Conservation (phyloP, 2,888 invertebrate genomes). For the Drosophila helvetica region DNA sequence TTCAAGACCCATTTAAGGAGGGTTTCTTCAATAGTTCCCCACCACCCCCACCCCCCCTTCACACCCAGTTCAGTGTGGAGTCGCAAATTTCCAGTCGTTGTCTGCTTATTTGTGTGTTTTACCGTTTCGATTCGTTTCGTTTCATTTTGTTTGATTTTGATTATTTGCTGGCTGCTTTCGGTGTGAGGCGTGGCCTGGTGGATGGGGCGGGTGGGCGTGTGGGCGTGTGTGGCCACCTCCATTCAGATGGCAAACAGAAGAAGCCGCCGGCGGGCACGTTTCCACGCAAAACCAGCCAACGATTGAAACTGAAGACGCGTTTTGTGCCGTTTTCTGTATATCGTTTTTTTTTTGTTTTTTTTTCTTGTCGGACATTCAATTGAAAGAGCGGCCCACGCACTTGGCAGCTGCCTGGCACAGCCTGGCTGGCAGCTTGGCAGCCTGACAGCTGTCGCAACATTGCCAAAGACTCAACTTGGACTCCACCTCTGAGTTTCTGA, state of each 20-base stretch:
- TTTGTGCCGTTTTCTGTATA: constrained; percentile 3
- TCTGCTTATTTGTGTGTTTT: neutral
- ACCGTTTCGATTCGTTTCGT: neutral
- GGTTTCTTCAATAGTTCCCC: too few relatives aligned
- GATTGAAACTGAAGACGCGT: constrained; percentile 68
- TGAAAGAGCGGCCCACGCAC: constrained; percentile 36
- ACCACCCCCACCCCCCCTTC: too few relatives aligned
- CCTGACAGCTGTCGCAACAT: constrained; percentile 71
- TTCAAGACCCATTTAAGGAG: too few relatives aligned
- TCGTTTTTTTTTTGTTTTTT: neutral
- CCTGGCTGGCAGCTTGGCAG: constrained; percentile 2
- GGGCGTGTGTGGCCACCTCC: constrained; percentile 25
- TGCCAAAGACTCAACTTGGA: constrained; percentile 31
- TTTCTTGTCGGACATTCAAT: constrained; percentile 54
- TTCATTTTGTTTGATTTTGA: constrained; percentile 8
- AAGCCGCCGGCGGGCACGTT: constrained; percentile 52
- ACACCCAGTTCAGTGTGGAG: too few relatives aligned
- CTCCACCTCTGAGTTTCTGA: neutral
- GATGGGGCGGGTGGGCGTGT: constrained; percentile 4
- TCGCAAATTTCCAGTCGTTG: neutral
- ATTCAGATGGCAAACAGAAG: constrained; percentile 67
- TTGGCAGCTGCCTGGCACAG: constrained; percentile 4
- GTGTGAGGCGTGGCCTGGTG: constrained; percentile 47
- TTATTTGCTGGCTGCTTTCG: constrained; percentile 18
- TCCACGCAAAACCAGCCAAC: constrained; percentile 36